These are phyloP conservation scores for Entomyzon cyanotis DNA, from an alignment of 2,113 vertebrate species.

Conservation along the genomic window DNA sequence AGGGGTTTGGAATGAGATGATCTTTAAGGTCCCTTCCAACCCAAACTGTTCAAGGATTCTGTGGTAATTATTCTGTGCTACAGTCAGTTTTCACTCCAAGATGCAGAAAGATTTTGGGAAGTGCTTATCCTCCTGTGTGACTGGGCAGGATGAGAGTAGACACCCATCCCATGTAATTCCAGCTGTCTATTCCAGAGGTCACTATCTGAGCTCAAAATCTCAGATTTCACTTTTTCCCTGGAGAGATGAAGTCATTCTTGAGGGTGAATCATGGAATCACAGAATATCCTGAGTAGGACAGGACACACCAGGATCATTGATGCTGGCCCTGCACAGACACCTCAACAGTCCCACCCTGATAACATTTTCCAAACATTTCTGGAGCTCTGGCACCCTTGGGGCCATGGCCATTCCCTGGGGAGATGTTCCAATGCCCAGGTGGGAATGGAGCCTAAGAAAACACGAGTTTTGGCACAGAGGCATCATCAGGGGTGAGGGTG, in stretches of 20 bases:
- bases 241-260: background rate
- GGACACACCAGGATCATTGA: fast-evolving
- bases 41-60: background rate
- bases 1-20: background rate
- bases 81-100: background rate
- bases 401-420: fast-evolving
- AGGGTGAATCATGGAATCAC: background rate
- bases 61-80: background rate
- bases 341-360: background rate
- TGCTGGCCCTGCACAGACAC: background rate
- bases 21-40: background rate
- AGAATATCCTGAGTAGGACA: background rate
- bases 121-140: background rate
- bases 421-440: background rate
- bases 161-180: background rate
- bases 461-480: background rate
- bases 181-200: background rate
- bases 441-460: background rate
- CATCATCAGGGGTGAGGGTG: background rate
- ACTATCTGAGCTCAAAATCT: background rate
- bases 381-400: background rate
- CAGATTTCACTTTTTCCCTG: background rate
- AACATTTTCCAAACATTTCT: fast-evolving
- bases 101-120: background rate
- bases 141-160: fast-evolving